These are phyloP conservation scores for Callionymus lyra DNA, from an alignment of 2,113 vertebrate species.

Conservation along the genomic window DNA sequence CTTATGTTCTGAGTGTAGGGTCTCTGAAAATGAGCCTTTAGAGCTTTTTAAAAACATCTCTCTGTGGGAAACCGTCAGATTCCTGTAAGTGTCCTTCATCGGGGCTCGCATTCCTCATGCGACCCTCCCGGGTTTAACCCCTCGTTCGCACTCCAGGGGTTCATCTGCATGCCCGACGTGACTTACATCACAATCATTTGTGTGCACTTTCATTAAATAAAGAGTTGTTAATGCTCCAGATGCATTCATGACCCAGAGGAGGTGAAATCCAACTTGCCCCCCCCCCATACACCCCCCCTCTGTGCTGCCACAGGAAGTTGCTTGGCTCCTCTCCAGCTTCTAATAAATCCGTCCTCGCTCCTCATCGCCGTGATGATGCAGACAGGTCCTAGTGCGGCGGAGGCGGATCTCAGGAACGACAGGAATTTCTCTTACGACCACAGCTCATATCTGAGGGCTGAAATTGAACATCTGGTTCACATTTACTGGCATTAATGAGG, in stretches of 20 bases:
- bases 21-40: conserved; percentile 10
- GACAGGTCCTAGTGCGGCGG: conserved; percentile 14
- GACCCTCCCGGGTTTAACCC: conserved; percentile 15
- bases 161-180: no score
- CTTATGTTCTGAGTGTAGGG: conserved; percentile 4
- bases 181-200: no score
- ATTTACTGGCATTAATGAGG: no score
- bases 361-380: conserved; percentile 6
- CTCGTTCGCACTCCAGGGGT: conserved; percentile 4
- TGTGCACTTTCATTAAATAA: conserved; percentile 1
- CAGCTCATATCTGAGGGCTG: not conserved
- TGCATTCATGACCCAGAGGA: conserved; percentile 13
- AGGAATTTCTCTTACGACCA: conserved; percentile 1
- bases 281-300: not conserved
- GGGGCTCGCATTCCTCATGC: conserved; percentile 48
- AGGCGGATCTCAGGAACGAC: conserved; percentile 4
- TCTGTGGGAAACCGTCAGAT: conserved; percentile 46
- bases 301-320: conserved; percentile 20
- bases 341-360: conserved; percentile 18
- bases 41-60: conserved; percentile 18
- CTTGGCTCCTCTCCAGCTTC: conserved; percentile 23
- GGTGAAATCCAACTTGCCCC: conserved; percentile 13
- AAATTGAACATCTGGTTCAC: no score
- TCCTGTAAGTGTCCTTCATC: conserved; percentile 44
- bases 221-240: conserved; percentile 5